phyloP scores from a whole-genome alignment of 2,797 vertebrate species.

The Manis pentadactyla region DNA sequence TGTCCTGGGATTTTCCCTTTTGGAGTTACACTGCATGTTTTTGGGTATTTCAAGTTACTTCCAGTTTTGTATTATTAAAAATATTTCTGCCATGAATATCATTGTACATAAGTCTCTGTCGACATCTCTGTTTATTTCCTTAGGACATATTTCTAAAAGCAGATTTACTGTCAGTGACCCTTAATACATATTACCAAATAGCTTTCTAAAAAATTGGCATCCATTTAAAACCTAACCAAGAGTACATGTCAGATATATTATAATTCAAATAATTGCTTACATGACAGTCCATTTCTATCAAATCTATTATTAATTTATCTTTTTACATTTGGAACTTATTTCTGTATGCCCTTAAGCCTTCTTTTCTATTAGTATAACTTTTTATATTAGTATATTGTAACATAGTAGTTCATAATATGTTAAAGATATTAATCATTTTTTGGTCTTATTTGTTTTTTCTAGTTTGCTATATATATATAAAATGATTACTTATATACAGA shows the following conservation, averaged over 20 bases:
- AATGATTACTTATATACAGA: background rate
- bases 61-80: slow-evolving; percentile 6
- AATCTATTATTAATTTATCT: background rate
- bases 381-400: background rate
- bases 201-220: background rate
- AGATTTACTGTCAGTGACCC: background rate
- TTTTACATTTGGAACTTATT: background rate
- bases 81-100: background rate
- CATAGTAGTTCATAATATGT: background rate
- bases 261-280: background rate
- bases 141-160: slow-evolving; percentile 24
- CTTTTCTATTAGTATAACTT: slow-evolving; percentile 4
- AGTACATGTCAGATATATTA: background rate
- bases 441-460: background rate
- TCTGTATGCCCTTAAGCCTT: background rate
- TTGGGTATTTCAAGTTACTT: slow-evolving; percentile 37
- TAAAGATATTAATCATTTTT: slow-evolving; percentile 16
- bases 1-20: too few relatives aligned
- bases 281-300: background rate
- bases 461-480: background rate
- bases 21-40: background rate
- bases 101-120: background rate
- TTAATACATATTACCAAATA: background rate
- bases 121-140: background rate
- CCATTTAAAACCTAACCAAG: background rate